Evolutionary conservation across 2,113 vertebrate genomes (phyloP).

Genomic region (Halichoeres trimaculatus): DNA sequence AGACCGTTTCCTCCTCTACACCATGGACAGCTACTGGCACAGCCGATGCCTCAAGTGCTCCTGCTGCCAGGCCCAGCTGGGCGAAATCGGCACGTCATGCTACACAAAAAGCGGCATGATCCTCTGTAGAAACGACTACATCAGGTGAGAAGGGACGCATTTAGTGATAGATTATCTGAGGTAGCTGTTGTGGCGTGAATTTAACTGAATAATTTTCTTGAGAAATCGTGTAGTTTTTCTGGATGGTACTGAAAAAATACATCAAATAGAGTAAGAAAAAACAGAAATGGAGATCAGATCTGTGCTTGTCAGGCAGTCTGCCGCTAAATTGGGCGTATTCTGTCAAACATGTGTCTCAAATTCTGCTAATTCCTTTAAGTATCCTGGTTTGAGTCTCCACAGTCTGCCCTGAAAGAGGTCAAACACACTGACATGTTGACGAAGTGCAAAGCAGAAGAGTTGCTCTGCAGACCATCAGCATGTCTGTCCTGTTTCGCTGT

Average conservation of each 20-base stretch:
- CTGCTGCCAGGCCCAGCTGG: slow-evolving; percentile 99
- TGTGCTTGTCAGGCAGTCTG: slow-evolving; percentile 38
- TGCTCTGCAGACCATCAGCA: slow-evolving; percentile 56
- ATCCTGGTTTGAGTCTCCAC: slow-evolving; percentile 44
- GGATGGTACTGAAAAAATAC: slow-evolving; percentile 17
- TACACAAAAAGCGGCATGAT: slow-evolving; percentile 99
- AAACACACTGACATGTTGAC: slow-evolving; percentile 66
- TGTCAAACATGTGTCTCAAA: slow-evolving; percentile 63
- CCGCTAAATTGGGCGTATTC: slow-evolving; percentile 33
- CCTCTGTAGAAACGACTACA: slow-evolving; percentile 99
- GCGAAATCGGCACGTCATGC: slow-evolving; percentile 98
- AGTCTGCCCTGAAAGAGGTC: slow-evolving; percentile 55
- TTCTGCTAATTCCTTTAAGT: slow-evolving; percentile 56
- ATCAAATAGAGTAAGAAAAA: slow-evolving; percentile 18
- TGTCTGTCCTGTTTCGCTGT: slow-evolving; percentile 45
- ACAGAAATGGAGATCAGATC: not conserved
- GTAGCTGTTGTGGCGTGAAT: not conserved
- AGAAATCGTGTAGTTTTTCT: not conserved
- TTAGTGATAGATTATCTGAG: not conserved
- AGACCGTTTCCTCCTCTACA: slow-evolving; percentile 98
- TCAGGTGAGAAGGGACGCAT: slow-evolving; percentile 87
- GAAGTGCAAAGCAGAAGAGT: slow-evolving; percentile 54
- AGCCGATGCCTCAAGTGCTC: slow-evolving; percentile 99
- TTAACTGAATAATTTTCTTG: not conserved
- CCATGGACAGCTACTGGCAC: slow-evolving; percentile 99